A percentile compares a stretch with the other conserved stretches of the same genome.
Conservation (phyloP, 2,888 invertebrate genomes). For the Drosophila lacicola region DNA sequence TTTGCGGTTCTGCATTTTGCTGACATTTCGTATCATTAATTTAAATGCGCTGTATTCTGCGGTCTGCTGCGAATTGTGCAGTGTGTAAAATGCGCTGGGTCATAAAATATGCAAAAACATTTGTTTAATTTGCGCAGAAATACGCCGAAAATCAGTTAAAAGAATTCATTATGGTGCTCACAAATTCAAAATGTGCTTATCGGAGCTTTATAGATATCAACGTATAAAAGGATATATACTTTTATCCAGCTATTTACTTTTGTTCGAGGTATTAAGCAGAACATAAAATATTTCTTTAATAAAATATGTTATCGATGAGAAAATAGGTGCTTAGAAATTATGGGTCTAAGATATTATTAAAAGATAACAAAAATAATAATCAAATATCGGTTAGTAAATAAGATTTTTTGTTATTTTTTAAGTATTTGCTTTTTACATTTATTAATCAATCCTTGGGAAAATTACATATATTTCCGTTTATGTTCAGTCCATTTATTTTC, state of each 20-base stretch:
- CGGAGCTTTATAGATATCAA: background rate
- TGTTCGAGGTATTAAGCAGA: too few species aligned
- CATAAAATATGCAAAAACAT: slow-evolving; percentile 67
- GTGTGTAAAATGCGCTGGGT: slow-evolving; percentile 21
- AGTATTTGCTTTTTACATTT: too few species aligned
- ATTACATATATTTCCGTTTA: too few species aligned
- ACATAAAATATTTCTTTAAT: too few species aligned
- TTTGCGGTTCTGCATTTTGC: slow-evolving; percentile 66
- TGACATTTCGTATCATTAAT: slow-evolving; percentile 69
- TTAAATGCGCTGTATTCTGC: slow-evolving; percentile 67
- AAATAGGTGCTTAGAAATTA: too few species aligned
- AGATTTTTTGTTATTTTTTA: too few species aligned
- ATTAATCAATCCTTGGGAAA: too few species aligned
- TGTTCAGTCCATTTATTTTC: too few species aligned
- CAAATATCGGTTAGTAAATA: too few species aligned
- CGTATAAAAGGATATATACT: background rate
- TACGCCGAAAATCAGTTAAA: slow-evolving; percentile 11
- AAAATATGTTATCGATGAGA: background rate
- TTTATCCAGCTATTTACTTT: too few species aligned
- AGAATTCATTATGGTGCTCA: background rate
- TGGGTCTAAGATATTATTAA: too few species aligned
- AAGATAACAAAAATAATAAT: too few species aligned
- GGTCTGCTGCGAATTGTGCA: slow-evolving; percentile 49
- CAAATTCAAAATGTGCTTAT: slow-evolving; percentile 19
- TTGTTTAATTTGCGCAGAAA: slow-evolving; percentile 45